Percentiles rank a stretch among this genome's conserved stretches.
Evolutionary conservation across 2,888 invertebrate genomes (phyloP).

Genomic region (Cheilosia variabilis): DNA sequence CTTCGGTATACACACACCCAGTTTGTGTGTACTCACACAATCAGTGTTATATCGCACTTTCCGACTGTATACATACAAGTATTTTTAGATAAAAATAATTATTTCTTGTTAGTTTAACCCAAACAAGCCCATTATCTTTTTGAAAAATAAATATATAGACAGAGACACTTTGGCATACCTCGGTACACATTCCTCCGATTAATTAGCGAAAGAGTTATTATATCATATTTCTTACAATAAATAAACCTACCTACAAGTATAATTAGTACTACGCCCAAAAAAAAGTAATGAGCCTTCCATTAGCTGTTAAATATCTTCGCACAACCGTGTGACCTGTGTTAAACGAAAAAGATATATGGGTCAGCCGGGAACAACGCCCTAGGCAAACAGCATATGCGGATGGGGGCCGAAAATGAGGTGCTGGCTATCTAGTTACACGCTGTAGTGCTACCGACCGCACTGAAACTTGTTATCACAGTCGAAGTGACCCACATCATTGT

Average conservation of each 20-base stretch:
- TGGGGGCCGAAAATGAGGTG: too few species aligned
- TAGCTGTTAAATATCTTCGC: slow-evolving; percentile 29
- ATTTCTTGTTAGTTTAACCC: slow-evolving; percentile 6
- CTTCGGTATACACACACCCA: background rate
- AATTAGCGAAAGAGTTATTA: too few species aligned
- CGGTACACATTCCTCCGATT: too few species aligned
- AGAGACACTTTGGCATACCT: too few species aligned
- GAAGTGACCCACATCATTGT: too few species aligned
- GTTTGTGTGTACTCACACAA: background rate
- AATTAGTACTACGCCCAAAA: background rate
- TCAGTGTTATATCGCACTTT: slow-evolving; percentile 7
- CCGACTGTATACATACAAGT: background rate
- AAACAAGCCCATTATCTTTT: background rate
- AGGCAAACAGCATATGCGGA: too few species aligned
- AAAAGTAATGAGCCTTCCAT: slow-evolving; percentile 8
- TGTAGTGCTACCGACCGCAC: too few species aligned
- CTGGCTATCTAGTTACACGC: too few species aligned
- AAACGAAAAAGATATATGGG: background rate
- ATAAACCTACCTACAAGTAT: background rate
- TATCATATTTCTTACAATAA: background rate
- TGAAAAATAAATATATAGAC: slow-evolving; percentile 1
- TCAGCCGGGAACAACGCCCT: slow-evolving; percentile 18
- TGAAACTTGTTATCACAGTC: too few species aligned
- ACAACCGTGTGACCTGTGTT: slow-evolving; percentile 37
- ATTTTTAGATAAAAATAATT: slow-evolving; percentile 22